Percentiles rank a stretch among this genome's conserved stretches.
phyloP scores from a whole-genome alignment of 2,888 invertebrate species.

The Mactromeris polynyma region DNA sequence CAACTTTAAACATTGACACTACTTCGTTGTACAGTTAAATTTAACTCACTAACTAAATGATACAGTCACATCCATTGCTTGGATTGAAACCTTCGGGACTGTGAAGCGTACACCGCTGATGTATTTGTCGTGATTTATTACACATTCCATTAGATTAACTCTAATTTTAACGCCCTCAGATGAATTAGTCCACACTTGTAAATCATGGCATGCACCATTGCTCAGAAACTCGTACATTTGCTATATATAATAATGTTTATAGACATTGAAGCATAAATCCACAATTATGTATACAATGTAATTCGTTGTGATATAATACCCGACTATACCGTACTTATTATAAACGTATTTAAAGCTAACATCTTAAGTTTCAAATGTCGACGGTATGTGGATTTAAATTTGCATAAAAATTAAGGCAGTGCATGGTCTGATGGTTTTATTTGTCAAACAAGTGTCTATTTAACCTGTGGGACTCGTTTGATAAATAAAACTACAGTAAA shows the following conservation, averaged over 20 bases:
- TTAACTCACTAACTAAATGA: no score
- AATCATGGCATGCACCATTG: conserved; percentile 1
- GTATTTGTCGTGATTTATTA: neutral
- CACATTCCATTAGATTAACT: neutral
- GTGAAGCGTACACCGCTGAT: neutral
- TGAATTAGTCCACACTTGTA: neutral
- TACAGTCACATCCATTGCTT: no score
- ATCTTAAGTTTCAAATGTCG: conserved; percentile 10
- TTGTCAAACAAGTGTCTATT: neutral
- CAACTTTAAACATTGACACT: no score
- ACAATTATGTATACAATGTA: neutral
- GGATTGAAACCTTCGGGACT: neutral
- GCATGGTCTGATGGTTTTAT: neutral
- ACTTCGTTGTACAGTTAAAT: no score
- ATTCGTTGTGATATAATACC: neutral
- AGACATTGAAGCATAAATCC: neutral
- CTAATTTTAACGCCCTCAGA: neutral
- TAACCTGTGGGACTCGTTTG: neutral
- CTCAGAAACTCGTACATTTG: neutral
- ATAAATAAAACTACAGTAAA: neutral
- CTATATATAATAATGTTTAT: neutral
- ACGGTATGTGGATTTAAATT: neutral
- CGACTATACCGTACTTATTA: neutral
- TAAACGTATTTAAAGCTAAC: neutral
- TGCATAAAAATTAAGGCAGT: conserved; percentile 4